A percentile compares a stretch with the other conserved stretches of the same genome.
These are phyloP conservation scores for Nipponia nippon DNA, from an alignment of 2,113 vertebrate species.

Conservation along the genomic window DNA sequence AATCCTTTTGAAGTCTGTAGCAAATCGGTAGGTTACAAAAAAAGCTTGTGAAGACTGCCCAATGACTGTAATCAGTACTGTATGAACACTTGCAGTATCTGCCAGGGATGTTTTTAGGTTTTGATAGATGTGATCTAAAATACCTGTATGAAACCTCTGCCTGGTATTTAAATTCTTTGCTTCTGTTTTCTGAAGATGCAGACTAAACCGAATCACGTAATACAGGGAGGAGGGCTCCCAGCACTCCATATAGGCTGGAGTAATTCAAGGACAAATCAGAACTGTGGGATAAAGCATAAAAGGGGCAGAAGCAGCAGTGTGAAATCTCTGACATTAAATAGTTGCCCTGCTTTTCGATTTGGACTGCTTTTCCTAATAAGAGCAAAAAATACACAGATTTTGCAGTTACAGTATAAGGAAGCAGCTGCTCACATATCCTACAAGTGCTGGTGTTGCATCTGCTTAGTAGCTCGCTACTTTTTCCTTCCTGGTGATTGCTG, in stretches of 20 bases:
- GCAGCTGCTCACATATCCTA: background rate
- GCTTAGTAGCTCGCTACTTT: background rate
- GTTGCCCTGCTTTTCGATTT: background rate
- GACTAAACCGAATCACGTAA: background rate
- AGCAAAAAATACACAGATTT: background rate
- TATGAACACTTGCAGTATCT: background rate
- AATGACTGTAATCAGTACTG: background rate
- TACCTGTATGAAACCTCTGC: background rate
- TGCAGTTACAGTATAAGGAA: background rate
- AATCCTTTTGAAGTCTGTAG: constrained; percentile 83
- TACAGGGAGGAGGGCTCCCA: background rate
- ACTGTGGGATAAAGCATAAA: background rate
- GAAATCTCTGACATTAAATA: background rate
- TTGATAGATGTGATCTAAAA: background rate
- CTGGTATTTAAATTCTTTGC: background rate
- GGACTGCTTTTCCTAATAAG: background rate
- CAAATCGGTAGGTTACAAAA: constrained; percentile 81
- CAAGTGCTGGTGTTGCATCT: background rate
- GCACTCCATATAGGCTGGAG: background rate
- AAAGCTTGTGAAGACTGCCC: background rate
- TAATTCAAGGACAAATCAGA: background rate
- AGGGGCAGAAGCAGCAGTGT: background rate
- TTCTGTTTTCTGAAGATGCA: background rate
- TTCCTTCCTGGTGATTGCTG: background rate
- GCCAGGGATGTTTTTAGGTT: background rate